These are phyloP conservation scores for Scartelaos histophorus DNA, from an alignment of 2,113 vertebrate species.

Conservation along the genomic window DNA sequence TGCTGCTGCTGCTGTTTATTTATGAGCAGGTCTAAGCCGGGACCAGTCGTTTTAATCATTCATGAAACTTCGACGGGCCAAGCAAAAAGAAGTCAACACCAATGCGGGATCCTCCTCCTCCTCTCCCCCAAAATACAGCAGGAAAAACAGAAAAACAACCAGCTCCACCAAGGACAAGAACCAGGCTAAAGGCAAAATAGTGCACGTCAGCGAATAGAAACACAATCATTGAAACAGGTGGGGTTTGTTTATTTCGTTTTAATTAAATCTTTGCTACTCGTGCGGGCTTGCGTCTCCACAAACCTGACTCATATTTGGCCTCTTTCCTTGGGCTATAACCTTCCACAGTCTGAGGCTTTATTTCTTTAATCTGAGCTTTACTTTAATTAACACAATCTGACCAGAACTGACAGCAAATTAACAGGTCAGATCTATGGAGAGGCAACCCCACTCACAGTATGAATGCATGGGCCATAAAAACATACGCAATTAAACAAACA, in stretches of 20 bases:
- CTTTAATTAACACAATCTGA: too few species aligned
- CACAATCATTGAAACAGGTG: background rate
- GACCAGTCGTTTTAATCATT: constrained; percentile 77
- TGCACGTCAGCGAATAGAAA: constrained; percentile 3
- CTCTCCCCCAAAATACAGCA: constrained; percentile 29
- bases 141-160: constrained; percentile 26
- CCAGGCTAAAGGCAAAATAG: constrained; percentile 19
- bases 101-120: constrained; percentile 51
- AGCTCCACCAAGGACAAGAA: constrained; percentile 27
- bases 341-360: too few species aligned
- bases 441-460: too few species aligned
- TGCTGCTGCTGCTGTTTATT: constrained; percentile 73
- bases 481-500: too few species aligned
- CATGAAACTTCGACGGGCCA: constrained; percentile 72
- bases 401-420: too few species aligned
- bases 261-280: background rate
- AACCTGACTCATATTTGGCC: too few species aligned
- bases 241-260: background rate
- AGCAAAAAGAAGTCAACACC: constrained; percentile 70
- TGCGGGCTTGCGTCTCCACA: too few species aligned
- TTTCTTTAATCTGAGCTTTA: too few species aligned
- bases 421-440: too few species aligned
- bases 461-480: too few species aligned
- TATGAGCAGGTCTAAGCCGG: constrained; percentile 75
- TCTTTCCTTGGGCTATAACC: too few species aligned